Conservation (phyloP, 2,888 invertebrate species). For the Azorinus chamasolen region DNA sequence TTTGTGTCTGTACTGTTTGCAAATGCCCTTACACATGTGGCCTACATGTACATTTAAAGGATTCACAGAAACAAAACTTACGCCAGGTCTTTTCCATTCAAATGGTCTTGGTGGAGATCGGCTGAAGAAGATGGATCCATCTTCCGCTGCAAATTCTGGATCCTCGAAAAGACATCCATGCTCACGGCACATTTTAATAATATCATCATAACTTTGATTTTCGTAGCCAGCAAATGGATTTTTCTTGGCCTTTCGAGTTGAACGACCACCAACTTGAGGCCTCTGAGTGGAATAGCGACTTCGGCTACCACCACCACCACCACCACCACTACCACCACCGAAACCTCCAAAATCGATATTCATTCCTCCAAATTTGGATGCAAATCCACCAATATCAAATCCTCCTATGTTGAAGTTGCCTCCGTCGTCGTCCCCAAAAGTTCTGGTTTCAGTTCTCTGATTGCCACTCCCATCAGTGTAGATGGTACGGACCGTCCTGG, state of each 20-base stretch:
- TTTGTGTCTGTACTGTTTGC: too few species aligned
- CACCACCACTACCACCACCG: slow-evolving; percentile 35
- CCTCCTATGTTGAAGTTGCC: slow-evolving; percentile 57
- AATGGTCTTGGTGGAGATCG: slow-evolving; percentile 93
- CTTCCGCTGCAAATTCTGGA: slow-evolving; percentile 94
- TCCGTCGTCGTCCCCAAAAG: slow-evolving; percentile 73
- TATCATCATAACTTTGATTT: slow-evolving; percentile 96
- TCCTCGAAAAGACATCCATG: slow-evolving; percentile 95
- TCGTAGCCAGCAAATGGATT: slow-evolving; percentile 74
- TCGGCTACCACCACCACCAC: not conserved
- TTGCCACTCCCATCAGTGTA: slow-evolving; percentile 73
- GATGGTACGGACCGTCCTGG: slow-evolving; percentile 75
- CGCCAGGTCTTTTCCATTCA: slow-evolving; percentile 96
- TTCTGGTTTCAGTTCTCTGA: slow-evolving; percentile 73
- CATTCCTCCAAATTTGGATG: slow-evolving; percentile 36
- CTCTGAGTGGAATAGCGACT: slow-evolving; percentile 44
- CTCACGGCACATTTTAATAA: slow-evolving; percentile 91
- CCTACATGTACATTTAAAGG: too few species aligned
- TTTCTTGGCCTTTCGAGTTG: slow-evolving; percentile 66
- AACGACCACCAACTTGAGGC: slow-evolving; percentile 59
- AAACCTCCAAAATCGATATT: slow-evolving; percentile 67
- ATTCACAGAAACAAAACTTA: too few species aligned
- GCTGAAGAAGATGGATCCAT: slow-evolving; percentile 94
- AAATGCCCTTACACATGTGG: too few species aligned
- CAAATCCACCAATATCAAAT: slow-evolving; percentile 64